Evolutionary conservation across 2,113 vertebrate species (phyloP).

Genomic region (Calcarius ornatus): DNA sequence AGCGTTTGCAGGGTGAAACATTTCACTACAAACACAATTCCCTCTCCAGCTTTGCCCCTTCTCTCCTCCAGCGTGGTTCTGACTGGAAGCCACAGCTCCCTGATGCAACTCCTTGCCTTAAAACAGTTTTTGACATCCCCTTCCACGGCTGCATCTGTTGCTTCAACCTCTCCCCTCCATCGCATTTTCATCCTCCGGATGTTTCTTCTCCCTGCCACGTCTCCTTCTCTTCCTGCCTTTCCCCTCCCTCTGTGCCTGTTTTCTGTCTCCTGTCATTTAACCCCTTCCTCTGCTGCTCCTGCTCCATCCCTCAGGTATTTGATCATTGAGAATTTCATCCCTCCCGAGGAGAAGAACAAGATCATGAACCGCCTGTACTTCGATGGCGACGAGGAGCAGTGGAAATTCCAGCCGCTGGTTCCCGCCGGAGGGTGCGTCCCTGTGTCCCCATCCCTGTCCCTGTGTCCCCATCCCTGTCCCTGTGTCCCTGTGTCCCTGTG

Average conservation of each 20-base stretch:
- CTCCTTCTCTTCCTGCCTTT: background rate
- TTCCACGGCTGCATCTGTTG: background rate
- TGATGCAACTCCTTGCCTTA: fast-evolving
- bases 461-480: too few species aligned
- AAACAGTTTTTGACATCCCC: background rate
- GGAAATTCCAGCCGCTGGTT: too few species aligned
- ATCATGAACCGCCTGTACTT: slow-evolving; percentile 92
- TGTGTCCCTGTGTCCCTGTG: too few species aligned
- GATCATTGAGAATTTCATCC: slow-evolving; percentile 97
- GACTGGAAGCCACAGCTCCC: background rate
- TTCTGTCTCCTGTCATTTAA: background rate
- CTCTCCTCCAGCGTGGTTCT: fast-evolving
- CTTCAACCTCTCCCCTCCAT: background rate
- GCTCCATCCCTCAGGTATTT: slow-evolving; percentile 76
- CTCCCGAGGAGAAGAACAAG: slow-evolving; percentile 95
- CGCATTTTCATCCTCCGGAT: background rate
- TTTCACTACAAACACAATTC: background rate
- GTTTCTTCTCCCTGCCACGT: background rate
- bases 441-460: too few species aligned
- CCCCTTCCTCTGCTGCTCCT: background rate
- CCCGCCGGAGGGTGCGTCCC: too few species aligned
- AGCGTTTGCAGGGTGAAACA: background rate
- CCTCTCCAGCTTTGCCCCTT: background rate
- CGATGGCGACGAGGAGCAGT: too few species aligned
- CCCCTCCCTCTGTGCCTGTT: background rate